These are phyloP conservation scores for Megalonaias nervosa DNA, from an alignment of 1,140 invertebrate species.

Conservation along the genomic window DNA sequence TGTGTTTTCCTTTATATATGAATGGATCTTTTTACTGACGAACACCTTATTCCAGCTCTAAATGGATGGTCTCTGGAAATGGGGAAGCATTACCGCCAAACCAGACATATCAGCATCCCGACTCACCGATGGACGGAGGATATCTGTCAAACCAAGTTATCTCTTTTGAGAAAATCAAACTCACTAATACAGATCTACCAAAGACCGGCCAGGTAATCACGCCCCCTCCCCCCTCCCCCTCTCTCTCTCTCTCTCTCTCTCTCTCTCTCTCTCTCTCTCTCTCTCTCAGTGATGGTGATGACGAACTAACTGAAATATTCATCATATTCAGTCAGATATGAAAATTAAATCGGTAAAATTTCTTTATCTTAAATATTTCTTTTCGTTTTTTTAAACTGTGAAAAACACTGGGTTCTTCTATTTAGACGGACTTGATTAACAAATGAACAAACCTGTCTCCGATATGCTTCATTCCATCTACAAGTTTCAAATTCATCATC, in stretches of 20 bases:
- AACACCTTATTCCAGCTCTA: slow-evolving; percentile 79
- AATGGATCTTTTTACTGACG: too few species aligned
- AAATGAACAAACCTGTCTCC: too few species aligned
- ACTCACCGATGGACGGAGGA: slow-evolving; percentile 94
- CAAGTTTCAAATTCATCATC: too few species aligned
- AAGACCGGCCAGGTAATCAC: slow-evolving; percentile 50
- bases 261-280: not conserved
- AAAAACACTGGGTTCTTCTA: too few species aligned
- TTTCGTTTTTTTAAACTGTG: too few species aligned
- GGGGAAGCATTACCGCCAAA: slow-evolving; percentile 83
- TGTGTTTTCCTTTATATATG: too few species aligned
- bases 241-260: not conserved
- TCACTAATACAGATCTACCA: slow-evolving; percentile 86
- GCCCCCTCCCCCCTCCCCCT: not conserved
- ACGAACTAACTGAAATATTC: not conserved
- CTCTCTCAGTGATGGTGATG: not conserved
- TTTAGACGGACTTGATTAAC: too few species aligned
- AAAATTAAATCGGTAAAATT: too few species aligned
- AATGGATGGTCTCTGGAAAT: slow-evolving; percentile 85
- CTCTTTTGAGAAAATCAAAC: slow-evolving; percentile 95
- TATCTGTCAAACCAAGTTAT: slow-evolving; percentile 92
- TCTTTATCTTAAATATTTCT: too few species aligned
- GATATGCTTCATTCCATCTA: too few species aligned
- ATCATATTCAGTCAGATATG: not conserved
- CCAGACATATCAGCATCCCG: slow-evolving; percentile 89